These are phyloP conservation scores for Danaus chrysippus DNA, from an alignment of 2,888 invertebrate species.

Conservation along the genomic window DNA sequence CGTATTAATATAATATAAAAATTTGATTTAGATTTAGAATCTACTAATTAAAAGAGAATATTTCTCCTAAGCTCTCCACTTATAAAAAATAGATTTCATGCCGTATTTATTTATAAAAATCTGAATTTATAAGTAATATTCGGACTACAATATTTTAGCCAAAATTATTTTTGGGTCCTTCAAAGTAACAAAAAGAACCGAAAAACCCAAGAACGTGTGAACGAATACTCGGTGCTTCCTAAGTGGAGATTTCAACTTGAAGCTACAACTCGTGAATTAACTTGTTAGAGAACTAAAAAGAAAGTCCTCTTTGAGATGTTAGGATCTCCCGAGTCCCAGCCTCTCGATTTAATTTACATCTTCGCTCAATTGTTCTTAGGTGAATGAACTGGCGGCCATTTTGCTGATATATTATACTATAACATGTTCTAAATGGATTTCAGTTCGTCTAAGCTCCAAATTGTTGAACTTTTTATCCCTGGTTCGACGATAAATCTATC, in stretches of 20 bases:
- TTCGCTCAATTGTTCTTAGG: conserved; percentile 68
- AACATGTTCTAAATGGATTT: conserved; percentile 61
- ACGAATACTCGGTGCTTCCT: conserved; percentile 32
- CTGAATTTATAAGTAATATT: no score
- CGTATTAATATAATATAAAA: no score
- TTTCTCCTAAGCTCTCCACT: no score
- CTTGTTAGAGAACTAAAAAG: conserved; percentile 74
- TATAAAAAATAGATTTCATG: no score
- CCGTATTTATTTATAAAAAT: no score
- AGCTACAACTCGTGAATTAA: conserved; percentile 69
- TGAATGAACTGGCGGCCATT: conserved; percentile 58
- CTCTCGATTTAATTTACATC: conserved; percentile 76
- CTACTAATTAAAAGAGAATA: no score
- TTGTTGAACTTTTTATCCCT: conserved; percentile 42
- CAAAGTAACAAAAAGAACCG: conserved; percentile 9
- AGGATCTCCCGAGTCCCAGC: conserved; percentile 42
- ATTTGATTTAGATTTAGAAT: no score
- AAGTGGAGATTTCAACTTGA: conserved; percentile 62
- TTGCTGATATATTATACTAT: conserved; percentile 70
- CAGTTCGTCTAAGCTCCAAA: conserved; percentile 48
- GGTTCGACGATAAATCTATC: neutral
- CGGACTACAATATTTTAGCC: no score
- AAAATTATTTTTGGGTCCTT: no score
- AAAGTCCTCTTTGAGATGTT: conserved; percentile 59
- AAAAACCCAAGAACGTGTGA: conserved; percentile 13